Evolutionary conservation across 2,113 vertebrate species (phyloP), one percentile per base, ranked within the genome.

Genomic region (Phrynosoma platyrhinos): DNA sequence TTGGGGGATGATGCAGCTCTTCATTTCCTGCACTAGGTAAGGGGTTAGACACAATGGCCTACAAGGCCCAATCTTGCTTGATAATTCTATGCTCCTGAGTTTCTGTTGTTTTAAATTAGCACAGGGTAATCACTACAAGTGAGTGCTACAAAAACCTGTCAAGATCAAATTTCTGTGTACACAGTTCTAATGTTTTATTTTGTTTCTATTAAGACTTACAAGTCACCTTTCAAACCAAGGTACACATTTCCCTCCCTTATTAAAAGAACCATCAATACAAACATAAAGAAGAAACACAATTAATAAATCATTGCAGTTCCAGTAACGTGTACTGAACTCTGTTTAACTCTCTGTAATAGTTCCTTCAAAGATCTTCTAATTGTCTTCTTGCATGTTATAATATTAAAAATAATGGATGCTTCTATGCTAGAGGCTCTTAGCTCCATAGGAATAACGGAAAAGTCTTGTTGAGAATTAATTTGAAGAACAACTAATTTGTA

Each of bases 331-430:
- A 76, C 76, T 20, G 10, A 52, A 66, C 1, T 42, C 36, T 30
- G 20, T 77, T 78, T 78, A 78, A 36, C 55, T 66, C 32, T 32
- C 3, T 20, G 87, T 14, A 88, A 76, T 9, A 47, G 42, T n/a
- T 66, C 72, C 47, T 82, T 75, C 72, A 79, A 86, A 86, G 64
- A 64, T 36, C 47, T 87, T 32, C 72, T 64, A 84, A 6, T 25
- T 21, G 66, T 7, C 40, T 76, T 30, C 9, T 64, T 83, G 72
- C 87, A 77, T 83, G 76, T 88, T 68, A 77, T 83, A 69, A 66
- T 83, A 82, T 76, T 83, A 10, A 32, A 77, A 53, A n/a, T 55
- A 77, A 83, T 88, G 27, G n/a, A 53, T 36, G 80, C 55, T 68
- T 53, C 42, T 36, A 68, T 88, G n/a, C 47, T 80, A 66, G 79